Evolutionary conservation across 2,113 vertebrate species (phyloP).

Genomic region (Neoarius graeffei): DNA sequence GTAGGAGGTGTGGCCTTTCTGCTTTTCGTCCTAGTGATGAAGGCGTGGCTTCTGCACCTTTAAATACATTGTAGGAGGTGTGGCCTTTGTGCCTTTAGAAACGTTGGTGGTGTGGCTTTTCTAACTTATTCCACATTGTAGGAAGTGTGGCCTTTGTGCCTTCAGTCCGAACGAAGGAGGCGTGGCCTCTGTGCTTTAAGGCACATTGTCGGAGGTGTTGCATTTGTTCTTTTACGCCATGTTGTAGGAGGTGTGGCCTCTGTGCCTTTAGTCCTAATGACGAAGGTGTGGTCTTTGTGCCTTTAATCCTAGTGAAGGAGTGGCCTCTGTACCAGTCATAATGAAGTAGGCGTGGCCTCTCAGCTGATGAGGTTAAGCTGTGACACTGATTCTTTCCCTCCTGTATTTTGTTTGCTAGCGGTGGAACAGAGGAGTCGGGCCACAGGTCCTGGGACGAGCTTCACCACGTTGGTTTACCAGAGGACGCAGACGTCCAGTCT

Average conservation of each 20-base stretch:
- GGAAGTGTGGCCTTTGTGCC: too few relatives aligned
- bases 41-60: too few relatives aligned
- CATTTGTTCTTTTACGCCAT: neutral
- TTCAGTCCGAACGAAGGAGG: too few relatives aligned
- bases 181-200: too few relatives aligned
- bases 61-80: too few relatives aligned
- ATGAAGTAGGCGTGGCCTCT: neutral
- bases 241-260: neutral
- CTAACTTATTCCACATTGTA: too few relatives aligned
- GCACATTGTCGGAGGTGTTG: too few relatives aligned
- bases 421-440: slow-evolving; percentile 77
- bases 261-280: neutral
- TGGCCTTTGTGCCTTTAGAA: too few relatives aligned
- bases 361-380: neutral
- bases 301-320: too few relatives aligned
- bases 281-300: neutral
- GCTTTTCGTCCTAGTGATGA: too few relatives aligned
- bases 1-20: neutral
- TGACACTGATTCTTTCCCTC: neutral
- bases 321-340: neutral
- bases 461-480: slow-evolving; percentile 92
- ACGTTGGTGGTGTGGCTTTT: too few relatives aligned
- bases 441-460: slow-evolving; percentile 93
- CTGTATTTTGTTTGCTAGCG: slow-evolving; percentile 56
- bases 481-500: slow-evolving; percentile 85